Percentiles rank a stretch among this genome's conserved stretches.
Evolutionary conservation across 2,888 invertebrate genomes (phyloP).

Genomic region (Andrena trimmerana): DNA sequence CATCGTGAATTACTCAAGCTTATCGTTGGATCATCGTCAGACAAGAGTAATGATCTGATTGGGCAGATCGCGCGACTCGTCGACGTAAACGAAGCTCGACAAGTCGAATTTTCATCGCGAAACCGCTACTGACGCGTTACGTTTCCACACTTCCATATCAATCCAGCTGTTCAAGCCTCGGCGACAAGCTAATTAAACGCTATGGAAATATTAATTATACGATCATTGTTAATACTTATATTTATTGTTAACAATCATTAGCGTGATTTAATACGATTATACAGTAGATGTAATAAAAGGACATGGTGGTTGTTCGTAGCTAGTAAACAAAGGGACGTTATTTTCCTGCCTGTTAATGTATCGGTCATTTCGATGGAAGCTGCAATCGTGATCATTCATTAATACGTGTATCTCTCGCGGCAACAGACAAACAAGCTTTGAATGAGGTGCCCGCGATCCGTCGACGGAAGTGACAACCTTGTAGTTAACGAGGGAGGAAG

Average conservation of each 20-base stretch:
- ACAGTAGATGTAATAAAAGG: slow-evolving; percentile 11
- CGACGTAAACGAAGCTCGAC: slow-evolving; percentile 31
- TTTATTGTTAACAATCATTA: slow-evolving; percentile 8
- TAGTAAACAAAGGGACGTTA: slow-evolving; percentile 8
- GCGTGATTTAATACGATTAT: not conserved
- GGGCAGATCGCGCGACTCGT: slow-evolving; percentile 77
- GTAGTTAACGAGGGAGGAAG: slow-evolving; percentile 9
- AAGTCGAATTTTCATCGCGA: slow-evolving; percentile 16
- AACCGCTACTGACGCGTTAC: not conserved
- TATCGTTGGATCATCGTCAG: slow-evolving; percentile 65
- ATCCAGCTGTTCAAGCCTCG: not conserved
- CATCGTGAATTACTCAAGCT: slow-evolving; percentile 72
- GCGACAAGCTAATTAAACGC: slow-evolving; percentile 19
- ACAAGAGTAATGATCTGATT: too few relatives aligned
- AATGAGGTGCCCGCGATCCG: slow-evolving; percentile 13
- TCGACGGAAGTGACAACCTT: slow-evolving; percentile 10
- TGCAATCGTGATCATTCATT: slow-evolving; percentile 17
- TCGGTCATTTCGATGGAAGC: not conserved
- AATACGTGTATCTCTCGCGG: not conserved
- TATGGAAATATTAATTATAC: slow-evolving; percentile 26
- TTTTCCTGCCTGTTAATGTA: not conserved
- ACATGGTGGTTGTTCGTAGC: not conserved
- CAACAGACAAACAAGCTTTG: slow-evolving; percentile 8
- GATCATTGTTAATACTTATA: slow-evolving; percentile 5
- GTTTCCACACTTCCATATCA: not conserved